A percentile compares a stretch with the other conserved stretches of the same genome.
Conservation (phyloP, 2,113 vertebrate species). For the Siphamia tubifer region DNA sequence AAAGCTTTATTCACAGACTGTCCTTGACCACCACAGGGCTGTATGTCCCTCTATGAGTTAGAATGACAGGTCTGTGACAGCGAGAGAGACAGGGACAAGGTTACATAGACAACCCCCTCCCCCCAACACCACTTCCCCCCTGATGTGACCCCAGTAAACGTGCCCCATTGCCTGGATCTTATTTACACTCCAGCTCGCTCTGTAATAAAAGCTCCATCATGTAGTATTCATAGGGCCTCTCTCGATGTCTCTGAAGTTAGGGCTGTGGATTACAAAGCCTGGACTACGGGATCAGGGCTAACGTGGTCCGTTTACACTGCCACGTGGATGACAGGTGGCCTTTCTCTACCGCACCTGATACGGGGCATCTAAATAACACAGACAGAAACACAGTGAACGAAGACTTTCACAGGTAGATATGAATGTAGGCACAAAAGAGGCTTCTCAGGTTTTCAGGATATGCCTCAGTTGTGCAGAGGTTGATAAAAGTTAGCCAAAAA, state of each 20-base stretch:
- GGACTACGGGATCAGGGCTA: slow-evolving; percentile 64
- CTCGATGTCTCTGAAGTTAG: slow-evolving; percentile 59
- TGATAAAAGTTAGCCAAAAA: too few species aligned
- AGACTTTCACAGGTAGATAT: background rate
- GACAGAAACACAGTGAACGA: slow-evolving; percentile 1
- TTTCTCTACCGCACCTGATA: slow-evolving; percentile 50
- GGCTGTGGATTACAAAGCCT: slow-evolving; percentile 45
- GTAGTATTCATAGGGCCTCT: slow-evolving; percentile 79
- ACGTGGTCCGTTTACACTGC: slow-evolving; percentile 60
- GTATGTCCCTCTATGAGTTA: slow-evolving; percentile 69
- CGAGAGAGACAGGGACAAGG: slow-evolving; percentile 70
- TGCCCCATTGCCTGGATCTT: slow-evolving; percentile 74
- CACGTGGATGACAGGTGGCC: slow-evolving; percentile 42
- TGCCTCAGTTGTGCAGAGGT: too few species aligned
- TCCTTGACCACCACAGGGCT: slow-evolving; percentile 68
- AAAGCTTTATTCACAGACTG: slow-evolving; percentile 55
- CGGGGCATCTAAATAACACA: slow-evolving; percentile 13
- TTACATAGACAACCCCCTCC: slow-evolving; percentile 64
- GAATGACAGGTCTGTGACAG: slow-evolving; percentile 69
- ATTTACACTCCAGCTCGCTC: slow-evolving; percentile 75
- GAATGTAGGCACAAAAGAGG: background rate
- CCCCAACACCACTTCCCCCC: too few species aligned
- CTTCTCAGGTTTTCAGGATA: background rate
- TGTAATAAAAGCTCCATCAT: slow-evolving; percentile 79
- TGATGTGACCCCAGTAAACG: slow-evolving; percentile 79